Evolutionary conservation across 2,113 vertebrate genomes (phyloP), one percentile per base, ranked within the genome.

Genomic region (Parotia lawesii): DNA sequence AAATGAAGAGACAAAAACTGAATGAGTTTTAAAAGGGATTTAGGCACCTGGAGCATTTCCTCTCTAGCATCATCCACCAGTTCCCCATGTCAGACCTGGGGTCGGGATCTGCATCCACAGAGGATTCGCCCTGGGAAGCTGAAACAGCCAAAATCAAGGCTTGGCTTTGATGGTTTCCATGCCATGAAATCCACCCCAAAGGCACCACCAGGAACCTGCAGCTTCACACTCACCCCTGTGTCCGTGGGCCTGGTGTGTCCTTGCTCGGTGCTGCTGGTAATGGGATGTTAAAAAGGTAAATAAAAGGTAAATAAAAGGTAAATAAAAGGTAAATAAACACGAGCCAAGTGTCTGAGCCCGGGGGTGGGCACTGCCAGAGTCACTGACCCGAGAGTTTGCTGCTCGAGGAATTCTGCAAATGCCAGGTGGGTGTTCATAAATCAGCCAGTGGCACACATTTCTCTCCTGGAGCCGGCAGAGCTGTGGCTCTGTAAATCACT

Each of bases 221-320:
- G 65, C 33, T 38, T 3, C 44, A 54, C 47, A 11, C 33, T 3
- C 53, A 28, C 8, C 44, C 11, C 18, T 3, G 0, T 5, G 10
- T 3, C 51, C 31, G 0, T 11, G 58, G 48, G 45, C 58, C 3
- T 0, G 9, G 25, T 0, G 0, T 24, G 35, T 27, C 77, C 81
- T 45, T 17, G 11, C 29, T 29, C 5, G 19, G 51, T 3, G 0
- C 1, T 6, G 38, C 9, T 13, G 25, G 9, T 3, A 18, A 37
- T 2, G 24, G 10, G 67, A 17, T 33, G 44, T 54, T 6, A 0
- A 28, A 51, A 44, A 23, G 15, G 40, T 35, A 21, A 70, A 42
- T 14, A 12, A 33, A 53, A 48, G 6, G 31, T 8, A 38, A 29
- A 51, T 22, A 2, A 33, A 56, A 21, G 15, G 16, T 31, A 16